Evolutionary conservation across 1,140 invertebrate genomes (phyloP).

Genomic region (Littorina saxatilis): DNA sequence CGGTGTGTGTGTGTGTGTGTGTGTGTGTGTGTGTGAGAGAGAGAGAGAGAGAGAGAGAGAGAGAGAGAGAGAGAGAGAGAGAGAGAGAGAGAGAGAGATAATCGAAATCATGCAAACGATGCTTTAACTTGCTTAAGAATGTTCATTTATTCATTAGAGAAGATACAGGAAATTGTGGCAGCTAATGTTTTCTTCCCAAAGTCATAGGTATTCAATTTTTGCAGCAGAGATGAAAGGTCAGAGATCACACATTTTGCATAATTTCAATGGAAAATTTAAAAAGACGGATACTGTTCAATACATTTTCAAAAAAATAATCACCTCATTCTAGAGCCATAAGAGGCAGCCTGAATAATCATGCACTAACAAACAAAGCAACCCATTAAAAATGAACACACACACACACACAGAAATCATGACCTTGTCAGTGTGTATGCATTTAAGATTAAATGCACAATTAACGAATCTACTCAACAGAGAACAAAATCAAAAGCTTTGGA

Average conservation of each 20-base stretch:
- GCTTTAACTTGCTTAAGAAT: background rate
- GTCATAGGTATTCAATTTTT: background rate
- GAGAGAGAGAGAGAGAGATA: too few species aligned
- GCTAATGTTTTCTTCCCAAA: background rate
- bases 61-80: background rate
- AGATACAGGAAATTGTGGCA: background rate
- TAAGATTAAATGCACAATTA: background rate
- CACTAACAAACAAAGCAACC: background rate
- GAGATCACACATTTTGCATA: background rate
- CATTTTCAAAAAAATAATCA: background rate
- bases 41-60: background rate
- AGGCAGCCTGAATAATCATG: background rate
- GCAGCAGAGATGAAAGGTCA: background rate
- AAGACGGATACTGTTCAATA: background rate
- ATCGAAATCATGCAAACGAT: background rate
- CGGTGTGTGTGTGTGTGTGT: background rate
- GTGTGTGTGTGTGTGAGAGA: background rate
- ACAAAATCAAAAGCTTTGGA: too few species aligned
- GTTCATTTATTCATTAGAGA: background rate
- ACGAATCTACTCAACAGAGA: too few species aligned
- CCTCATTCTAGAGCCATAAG: background rate
- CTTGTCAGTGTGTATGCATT: background rate
- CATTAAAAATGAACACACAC: background rate
- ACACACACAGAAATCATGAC: background rate
- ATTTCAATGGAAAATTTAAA: background rate